Evolutionary conservation across 1,140 invertebrate genomes (phyloP), one percentile per base, ranked within the genome.

Genomic region (Trichonephila inaurata): DNA sequence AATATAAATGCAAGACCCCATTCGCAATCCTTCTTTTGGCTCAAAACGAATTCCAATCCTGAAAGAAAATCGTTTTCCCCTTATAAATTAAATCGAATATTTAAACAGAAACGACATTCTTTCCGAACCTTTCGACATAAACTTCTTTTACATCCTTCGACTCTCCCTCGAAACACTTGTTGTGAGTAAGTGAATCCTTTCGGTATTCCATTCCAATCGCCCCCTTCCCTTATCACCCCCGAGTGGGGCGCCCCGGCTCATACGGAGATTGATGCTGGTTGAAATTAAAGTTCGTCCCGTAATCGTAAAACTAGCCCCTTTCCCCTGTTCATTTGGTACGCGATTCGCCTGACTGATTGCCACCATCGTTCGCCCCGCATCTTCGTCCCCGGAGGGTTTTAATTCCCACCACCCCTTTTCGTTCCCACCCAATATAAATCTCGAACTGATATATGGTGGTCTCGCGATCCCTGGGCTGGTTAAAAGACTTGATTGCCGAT

Each of bases 341-440:
- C 64, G 87, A 89, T 40, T 64, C 40, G 87, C 64, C 60, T 64
- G 87, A 66, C 64, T 89, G 87, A 89, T 89, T 89, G 61, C 40
- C 87, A 14, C 64, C 28, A 89, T 89, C 87, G 69, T 89, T 62
- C 87, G 40, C 44, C n/a, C 33, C 87, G 87, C 87, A 89, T 89
- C 87, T 60, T n/a, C 61, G 19, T 24, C 33, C 87, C 87, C 4
- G 21, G 87, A 28, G 87, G 61, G 64, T 72, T 89, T 89, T 89
- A 89, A 89, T 89, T 89, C 64, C 87, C n/a, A n/a, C n/a, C n/a
- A n/a, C n/a, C n/a, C n/a, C n/a, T n/a, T n/a, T n/a, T n/a, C n/a
- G n/a, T n/a, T n/a, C n/a, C n/a, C 72, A 87, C 33, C 87, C 21
- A 66, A 72, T 89, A 89, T 89, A 89, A 89, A 89, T 89, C 87